Conservation (phyloP, 1,140 invertebrate genomes). For the Harlomillsia oculata region DNA sequence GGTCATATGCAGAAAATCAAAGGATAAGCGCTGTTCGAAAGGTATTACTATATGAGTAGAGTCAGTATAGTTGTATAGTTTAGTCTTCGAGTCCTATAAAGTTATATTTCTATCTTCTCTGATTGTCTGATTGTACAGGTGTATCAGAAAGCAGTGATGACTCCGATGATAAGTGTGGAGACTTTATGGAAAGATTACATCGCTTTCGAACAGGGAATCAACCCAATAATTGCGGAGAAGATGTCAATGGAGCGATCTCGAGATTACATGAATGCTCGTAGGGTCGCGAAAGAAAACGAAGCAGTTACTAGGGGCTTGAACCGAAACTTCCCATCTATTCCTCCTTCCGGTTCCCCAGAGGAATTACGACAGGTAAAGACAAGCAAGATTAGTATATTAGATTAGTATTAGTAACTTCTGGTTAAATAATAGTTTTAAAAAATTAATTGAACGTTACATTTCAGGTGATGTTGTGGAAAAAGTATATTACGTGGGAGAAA, state of each 20-base stretch:
- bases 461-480: slow-evolving; percentile 97
- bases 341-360: slow-evolving; percentile 79
- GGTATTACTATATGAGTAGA: too few relatives aligned
- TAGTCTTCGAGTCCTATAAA: too few relatives aligned
- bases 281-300: slow-evolving; percentile 95
- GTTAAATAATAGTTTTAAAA: too few relatives aligned
- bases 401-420: slow-evolving; percentile 5
- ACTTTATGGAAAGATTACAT: slow-evolving; percentile 98
- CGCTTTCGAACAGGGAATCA: slow-evolving; percentile 84
- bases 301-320: slow-evolving; percentile 88
- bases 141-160: slow-evolving; percentile 89
- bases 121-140: slow-evolving; percentile 49
- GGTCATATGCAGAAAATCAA: slow-evolving; percentile 98
- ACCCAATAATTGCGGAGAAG: slow-evolving; percentile 91
- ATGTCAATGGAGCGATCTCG: slow-evolving; percentile 81
- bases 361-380: slow-evolving; percentile 76
- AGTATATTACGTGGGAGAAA: slow-evolving; percentile 96
- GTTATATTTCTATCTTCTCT: neutral
- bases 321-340: slow-evolving; percentile 83
- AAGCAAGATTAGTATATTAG: neutral
- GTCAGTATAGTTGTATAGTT: too few relatives aligned
- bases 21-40: slow-evolving; percentile 95
- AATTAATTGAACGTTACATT: too few relatives aligned
- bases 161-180: slow-evolving; percentile 96
- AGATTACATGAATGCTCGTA: slow-evolving; percentile 94